These are phyloP conservation scores for Stegastes partitus DNA, from an alignment of 2,113 vertebrate genomes.

Conservation along the genomic window DNA sequence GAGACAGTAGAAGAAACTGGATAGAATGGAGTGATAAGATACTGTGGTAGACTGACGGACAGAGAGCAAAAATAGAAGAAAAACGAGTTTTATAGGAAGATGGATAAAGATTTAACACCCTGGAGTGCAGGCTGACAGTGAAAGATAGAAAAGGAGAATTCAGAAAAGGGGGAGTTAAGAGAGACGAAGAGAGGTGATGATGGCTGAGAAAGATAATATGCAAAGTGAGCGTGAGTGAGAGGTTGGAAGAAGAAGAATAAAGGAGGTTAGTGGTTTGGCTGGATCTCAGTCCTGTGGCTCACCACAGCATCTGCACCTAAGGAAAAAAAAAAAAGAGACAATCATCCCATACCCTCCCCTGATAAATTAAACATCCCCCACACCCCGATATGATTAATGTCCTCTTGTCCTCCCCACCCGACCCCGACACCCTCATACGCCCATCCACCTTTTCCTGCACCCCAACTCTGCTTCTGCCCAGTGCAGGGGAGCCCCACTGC, in stretches of 20 bases:
- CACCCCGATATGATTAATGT: conserved; percentile 1
- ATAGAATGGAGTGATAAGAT: conserved; percentile 57
- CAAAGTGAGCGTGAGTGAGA: conserved; percentile 29
- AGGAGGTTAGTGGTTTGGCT: conserved; percentile 51
- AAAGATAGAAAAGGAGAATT: conserved; percentile 46
- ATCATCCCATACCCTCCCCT: conserved; percentile 45
- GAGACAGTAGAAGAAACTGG: conserved; percentile 62
- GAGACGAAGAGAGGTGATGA: conserved; percentile 57
- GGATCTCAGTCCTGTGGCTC: conserved; percentile 22
- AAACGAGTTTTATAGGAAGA: conserved; percentile 37
- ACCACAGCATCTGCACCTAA: conserved; percentile 61
- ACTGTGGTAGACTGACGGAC: conserved; percentile 33
- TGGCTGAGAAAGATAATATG: conserved; percentile 53
- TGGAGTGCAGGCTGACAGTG: conserved; percentile 38
- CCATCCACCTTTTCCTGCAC: conserved; percentile 32
- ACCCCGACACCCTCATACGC: conserved; percentile 18
- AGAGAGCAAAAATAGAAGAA: conserved; percentile 47
- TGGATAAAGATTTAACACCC: conserved; percentile 60
- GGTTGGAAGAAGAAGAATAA: conserved; percentile 53
- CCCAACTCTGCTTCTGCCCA: conserved; percentile 55
- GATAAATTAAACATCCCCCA: conserved; percentile 36
- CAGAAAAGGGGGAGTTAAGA: conserved; percentile 41
- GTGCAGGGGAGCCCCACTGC: conserved; percentile 51
- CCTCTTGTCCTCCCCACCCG: not conserved
- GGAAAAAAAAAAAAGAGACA: conserved; percentile 77